These are phyloP conservation scores for Barypeithes pellucidus DNA, from an alignment of 2,888 invertebrate species.

Conservation along the genomic window DNA sequence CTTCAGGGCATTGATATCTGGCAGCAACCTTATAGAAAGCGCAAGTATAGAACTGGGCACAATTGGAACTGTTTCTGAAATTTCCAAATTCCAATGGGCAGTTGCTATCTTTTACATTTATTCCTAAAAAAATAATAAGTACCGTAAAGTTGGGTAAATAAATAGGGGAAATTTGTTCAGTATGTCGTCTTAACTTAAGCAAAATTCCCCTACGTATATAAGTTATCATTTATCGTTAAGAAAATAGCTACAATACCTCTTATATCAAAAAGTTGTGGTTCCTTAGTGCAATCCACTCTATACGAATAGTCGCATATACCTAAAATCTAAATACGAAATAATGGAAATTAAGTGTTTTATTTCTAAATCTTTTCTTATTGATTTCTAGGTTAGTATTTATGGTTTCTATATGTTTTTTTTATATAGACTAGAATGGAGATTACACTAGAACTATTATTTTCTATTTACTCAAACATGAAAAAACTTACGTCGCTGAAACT, in stretches of 20 bases:
- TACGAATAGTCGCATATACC: conserved; percentile 79
- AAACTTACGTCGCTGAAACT: conserved; percentile 65
- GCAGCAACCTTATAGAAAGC: conserved; percentile 68
- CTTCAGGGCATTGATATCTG: conserved; percentile 78
- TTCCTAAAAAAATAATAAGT: not conserved
- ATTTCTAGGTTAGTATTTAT: too few relatives aligned
- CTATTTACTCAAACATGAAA: too few relatives aligned
- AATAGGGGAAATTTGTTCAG: too few relatives aligned
- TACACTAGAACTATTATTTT: too few relatives aligned
- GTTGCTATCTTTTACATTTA: conserved; percentile 44
- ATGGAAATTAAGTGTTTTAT: too few relatives aligned
- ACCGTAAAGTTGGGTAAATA: too few relatives aligned
- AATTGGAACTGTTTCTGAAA: conserved; percentile 76
- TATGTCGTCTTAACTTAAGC: too few relatives aligned
- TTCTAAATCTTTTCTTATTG: too few relatives aligned
- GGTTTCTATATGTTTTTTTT: too few relatives aligned
- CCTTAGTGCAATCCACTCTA: conserved; percentile 74
- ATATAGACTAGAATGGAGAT: too few relatives aligned
- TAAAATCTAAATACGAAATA: conserved; percentile 69
- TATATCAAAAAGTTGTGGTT: conserved; percentile 54
- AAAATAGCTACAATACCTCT: not conserved
- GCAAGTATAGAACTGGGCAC: conserved; percentile 80
- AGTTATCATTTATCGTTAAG: too few relatives aligned
- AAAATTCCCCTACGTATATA: too few relatives aligned
- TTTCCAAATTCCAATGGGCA: conserved; percentile 77